Percentiles rank a stretch among this genome's conserved stretches.
phyloP scores from a whole-genome alignment of 2,113 vertebrate species.

The Sinosuthora webbiana region DNA sequence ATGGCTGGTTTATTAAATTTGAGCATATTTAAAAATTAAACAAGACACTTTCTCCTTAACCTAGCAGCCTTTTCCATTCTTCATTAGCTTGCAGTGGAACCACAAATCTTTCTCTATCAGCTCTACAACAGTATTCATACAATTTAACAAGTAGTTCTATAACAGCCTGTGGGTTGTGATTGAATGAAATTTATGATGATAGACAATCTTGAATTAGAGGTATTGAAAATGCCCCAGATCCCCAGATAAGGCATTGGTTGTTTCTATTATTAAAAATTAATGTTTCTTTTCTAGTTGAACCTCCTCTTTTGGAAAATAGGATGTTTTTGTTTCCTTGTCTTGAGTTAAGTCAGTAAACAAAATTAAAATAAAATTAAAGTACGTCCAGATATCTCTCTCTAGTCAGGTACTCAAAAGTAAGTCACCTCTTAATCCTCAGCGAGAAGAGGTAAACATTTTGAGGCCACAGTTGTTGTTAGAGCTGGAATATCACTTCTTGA shows the following conservation, averaged over 20 bases:
- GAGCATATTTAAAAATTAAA: not conserved
- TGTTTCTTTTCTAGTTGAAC: not conserved
- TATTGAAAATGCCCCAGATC: not conserved
- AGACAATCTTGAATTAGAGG: not conserved
- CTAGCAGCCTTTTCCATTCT: not conserved
- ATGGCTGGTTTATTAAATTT: not conserved
- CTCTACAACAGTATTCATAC: fast-evolving
- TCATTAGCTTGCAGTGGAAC: not conserved
- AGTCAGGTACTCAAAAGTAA: not conserved
- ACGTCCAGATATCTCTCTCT: not conserved
- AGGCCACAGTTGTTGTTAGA: not conserved
- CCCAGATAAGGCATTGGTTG: not conserved
- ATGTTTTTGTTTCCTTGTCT: not conserved
- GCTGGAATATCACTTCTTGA: not conserved
- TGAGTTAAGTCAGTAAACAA: not conserved
- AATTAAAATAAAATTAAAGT: not conserved
- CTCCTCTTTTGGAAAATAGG: not conserved
- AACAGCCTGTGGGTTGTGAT: not conserved
- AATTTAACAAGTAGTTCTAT: not conserved
- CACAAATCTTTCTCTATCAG: not conserved
- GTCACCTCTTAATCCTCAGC: not conserved
- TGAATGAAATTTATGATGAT: not conserved
- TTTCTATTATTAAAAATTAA: not conserved
- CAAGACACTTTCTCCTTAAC: not conserved
- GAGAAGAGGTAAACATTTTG: not conserved